Base-by-base conservation (phyloP, 1,140 invertebrate genomes). In the Pogonus chalceus region DNA sequence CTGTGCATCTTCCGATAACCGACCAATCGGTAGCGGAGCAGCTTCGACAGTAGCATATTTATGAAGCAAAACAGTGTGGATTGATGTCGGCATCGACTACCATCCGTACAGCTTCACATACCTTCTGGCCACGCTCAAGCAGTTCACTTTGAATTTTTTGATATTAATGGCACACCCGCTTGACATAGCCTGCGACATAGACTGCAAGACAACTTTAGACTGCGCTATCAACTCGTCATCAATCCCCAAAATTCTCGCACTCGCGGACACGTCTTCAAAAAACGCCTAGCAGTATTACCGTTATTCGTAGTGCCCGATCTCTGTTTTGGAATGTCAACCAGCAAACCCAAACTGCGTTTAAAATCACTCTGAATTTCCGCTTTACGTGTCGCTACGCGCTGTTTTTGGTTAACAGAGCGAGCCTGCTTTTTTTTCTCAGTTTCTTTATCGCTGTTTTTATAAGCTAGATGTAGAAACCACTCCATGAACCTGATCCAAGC, bases 301-400 rank as follows among this genome's bases (percentile, higher is more conserved):
- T 71, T 65, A 65, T 71, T 72, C 4, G 62, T 65, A 52, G 58
- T 70, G 9, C 65, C 69, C 56, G 46, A 60, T 35, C 58, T 60
- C 10, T 47, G 52, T 49, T 55, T 55, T 31, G 56, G 53, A 20
- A 59, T 56, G 49, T 64, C 64, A 21, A 67, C 54, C 20, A 64
- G 20, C 10, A 68, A 52, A n/a, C 65, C 62, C 20, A 60, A 58
- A 51, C 64, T 56, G 21, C 55, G 48, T 26, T 57, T 51, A 60
- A 65, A 59, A 0, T 7, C 2, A 1, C 35, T 20, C 18, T 48
- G 49, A 20, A 58, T 56, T 35, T 20, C 7, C 52, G 46, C 51
- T 49, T 59, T 57, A 0, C 48, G 1, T 37, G 47, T 37, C 3
- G 24, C 23, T 16, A 23, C 2, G 26, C 26, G 26, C 51, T 35